Evolutionary conservation across 2,888 invertebrate species (phyloP), one percentile per base, ranked within the genome.

Genomic region (Erebia aethiops): DNA sequence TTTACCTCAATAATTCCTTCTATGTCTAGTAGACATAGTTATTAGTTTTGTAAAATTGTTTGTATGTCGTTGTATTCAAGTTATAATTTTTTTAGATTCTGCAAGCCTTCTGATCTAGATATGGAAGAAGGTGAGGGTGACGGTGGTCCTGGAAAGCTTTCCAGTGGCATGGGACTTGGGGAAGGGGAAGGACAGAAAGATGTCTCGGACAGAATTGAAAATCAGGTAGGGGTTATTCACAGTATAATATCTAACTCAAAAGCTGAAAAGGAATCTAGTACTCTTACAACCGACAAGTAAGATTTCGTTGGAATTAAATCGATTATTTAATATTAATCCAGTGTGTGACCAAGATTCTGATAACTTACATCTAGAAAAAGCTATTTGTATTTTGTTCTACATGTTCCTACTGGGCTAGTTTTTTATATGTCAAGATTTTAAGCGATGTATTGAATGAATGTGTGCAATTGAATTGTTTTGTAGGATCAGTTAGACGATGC

Each of bases 101-200:
- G 99, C 84, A 95, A 98, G 63, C 98, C 99, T 0, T 95, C 97
- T 4, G 98, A 98, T 82, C 90, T 97, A 41, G 95, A 97, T 79
- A 96, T 95, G 79, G 96, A 97, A 52, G 96, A 96, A 77, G 95
- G 95, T n/a, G 96, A 96, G 75, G 95, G 95, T 35, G 96, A 95
- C 13, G 95, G 94, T 26, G 88, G 90, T 1, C 94, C 94, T 0
- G 94, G 95, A 1, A 94, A 94, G 69, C 84, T 94, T 43, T 94
- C 95, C 0, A 95, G 96, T 74, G 98, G 98, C 8, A 96, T 97
- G 83, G 99, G 99, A 0, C 92, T 99, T 5, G 98, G 98, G 0
- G 99, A 99, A 74, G 99, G 99, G 0, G 96, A 97, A 89, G 98
- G 98, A 1, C 96, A 97, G 77, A 98, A 97, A 80, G 99, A 99